A percentile compares a stretch with the other conserved stretches of the same genome.
Conservation (phyloP, 2,797 vertebrate genomes). For the Manis javanica region DNA sequence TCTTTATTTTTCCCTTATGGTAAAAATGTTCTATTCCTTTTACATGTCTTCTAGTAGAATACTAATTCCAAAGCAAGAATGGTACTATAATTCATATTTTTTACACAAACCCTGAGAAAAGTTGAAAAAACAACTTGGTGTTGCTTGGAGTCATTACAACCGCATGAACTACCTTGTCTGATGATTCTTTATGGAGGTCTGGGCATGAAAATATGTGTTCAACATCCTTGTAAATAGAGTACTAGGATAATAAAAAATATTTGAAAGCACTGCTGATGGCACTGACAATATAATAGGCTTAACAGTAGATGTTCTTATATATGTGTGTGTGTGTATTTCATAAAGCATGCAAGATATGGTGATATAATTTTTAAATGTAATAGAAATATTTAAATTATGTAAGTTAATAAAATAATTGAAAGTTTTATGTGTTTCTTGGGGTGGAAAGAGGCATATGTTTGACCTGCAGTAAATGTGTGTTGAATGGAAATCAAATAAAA, state of each 20-base stretch:
- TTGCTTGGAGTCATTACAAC: background rate
- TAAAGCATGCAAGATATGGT: background rate
- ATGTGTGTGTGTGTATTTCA: background rate
- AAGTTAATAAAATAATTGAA: background rate
- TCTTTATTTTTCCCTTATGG: background rate
- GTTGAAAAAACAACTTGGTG: background rate
- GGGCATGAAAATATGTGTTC: background rate
- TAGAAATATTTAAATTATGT: constrained; percentile 27
- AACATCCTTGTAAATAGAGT: background rate
- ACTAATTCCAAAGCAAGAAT: background rate
- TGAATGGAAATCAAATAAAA: constrained; percentile 29
- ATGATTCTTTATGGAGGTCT: background rate
- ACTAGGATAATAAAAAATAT: background rate
- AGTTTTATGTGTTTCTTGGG: background rate
- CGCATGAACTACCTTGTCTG: background rate
- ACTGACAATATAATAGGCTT: background rate
- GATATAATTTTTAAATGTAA: background rate
- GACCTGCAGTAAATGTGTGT: background rate
- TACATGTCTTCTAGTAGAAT: background rate
- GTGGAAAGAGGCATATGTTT: background rate
- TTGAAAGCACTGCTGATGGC: background rate
- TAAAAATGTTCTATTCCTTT: background rate
- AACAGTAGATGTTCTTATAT: background rate
- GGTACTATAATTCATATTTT: background rate
- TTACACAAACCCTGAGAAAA: background rate